These are phyloP conservation scores for Esox masquinongy DNA, from an alignment of 2,797 vertebrate genomes.

Conservation along the genomic window DNA sequence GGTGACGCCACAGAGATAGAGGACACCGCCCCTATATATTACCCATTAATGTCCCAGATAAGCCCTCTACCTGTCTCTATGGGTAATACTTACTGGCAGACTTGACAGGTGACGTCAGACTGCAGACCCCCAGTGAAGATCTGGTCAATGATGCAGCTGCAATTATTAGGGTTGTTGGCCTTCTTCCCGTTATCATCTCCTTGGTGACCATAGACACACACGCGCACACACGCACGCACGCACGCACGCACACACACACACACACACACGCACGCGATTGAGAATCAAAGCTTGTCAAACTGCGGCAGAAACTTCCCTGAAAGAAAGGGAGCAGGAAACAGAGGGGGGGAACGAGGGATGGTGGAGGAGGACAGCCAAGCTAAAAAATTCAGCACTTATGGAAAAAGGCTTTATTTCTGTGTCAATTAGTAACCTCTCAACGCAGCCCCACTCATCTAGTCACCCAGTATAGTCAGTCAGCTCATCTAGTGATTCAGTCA, in stretches of 20 bases:
- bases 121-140: slow-evolving; percentile 90
- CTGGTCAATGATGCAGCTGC: slow-evolving; percentile 93
- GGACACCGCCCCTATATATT: neutral
- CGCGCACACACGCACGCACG: neutral
- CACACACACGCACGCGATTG: slow-evolving; percentile 10
- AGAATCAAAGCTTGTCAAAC: neutral
- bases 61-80: too few species aligned
- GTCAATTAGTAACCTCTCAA: neutral
- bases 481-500: neutral
- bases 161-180: slow-evolving; percentile 95
- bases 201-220: neutral
- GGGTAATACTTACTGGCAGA: slow-evolving; percentile 88
- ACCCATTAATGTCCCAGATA: too few species aligned
- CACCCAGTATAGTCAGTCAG: neutral
- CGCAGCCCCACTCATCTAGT: neutral
- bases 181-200: slow-evolving; percentile 94
- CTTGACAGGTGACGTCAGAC: slow-evolving; percentile 94
- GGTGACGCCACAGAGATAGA: neutral
- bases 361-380: neutral
- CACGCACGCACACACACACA: neutral
- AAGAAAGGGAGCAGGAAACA: neutral
- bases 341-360: neutral
- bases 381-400: slow-evolving; percentile 3
- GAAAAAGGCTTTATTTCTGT: neutral
- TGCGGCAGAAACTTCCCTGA: slow-evolving; percentile 30